phyloP scores from a whole-genome alignment of 2,113 vertebrate genomes.

The Percina caprodes region DNA sequence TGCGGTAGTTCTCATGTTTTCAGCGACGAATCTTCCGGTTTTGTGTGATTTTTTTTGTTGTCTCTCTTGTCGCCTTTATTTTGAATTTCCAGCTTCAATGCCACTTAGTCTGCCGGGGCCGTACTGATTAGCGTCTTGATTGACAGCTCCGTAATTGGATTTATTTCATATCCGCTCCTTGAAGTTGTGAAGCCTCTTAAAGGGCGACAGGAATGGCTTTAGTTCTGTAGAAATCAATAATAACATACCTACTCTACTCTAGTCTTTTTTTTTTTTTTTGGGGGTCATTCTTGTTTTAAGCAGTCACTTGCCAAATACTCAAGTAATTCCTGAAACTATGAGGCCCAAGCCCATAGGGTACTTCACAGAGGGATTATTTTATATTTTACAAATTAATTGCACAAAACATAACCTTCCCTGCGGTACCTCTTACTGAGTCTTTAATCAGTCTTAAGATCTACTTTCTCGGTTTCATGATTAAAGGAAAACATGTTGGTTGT shows the following conservation, averaged over 20 bases:
- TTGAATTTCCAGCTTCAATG: constrained; percentile 61
- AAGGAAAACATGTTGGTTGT: background rate
- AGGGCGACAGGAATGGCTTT: constrained; percentile 38
- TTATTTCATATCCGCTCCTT: constrained; percentile 79
- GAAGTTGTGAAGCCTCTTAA: constrained; percentile 74
- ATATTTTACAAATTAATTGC: background rate
- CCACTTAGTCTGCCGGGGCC: constrained; percentile 61
- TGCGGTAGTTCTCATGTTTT: constrained; percentile 34
- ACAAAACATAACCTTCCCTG: background rate
- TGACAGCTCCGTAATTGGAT: constrained; percentile 79
- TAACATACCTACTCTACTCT: constrained; percentile 8
- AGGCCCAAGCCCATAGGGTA: background rate
- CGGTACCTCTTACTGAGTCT: background rate
- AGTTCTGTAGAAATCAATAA: constrained; percentile 46
- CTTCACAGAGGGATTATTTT: background rate
- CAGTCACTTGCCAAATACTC: constrained; percentile 30
- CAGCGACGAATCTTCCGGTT: constrained; percentile 12
- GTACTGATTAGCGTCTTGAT: constrained; percentile 73
- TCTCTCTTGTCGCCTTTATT: constrained; percentile 30
- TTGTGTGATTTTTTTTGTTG: background rate
- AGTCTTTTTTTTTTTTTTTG: constrained; percentile 28
- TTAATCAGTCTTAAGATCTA: background rate
- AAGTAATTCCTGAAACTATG: constrained; percentile 16
- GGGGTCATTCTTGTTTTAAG: constrained; percentile 36
- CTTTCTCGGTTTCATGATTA: background rate